phyloP scores from a whole-genome alignment of 2,888 invertebrate genomes.

The Pyrrhia umbra region DNA sequence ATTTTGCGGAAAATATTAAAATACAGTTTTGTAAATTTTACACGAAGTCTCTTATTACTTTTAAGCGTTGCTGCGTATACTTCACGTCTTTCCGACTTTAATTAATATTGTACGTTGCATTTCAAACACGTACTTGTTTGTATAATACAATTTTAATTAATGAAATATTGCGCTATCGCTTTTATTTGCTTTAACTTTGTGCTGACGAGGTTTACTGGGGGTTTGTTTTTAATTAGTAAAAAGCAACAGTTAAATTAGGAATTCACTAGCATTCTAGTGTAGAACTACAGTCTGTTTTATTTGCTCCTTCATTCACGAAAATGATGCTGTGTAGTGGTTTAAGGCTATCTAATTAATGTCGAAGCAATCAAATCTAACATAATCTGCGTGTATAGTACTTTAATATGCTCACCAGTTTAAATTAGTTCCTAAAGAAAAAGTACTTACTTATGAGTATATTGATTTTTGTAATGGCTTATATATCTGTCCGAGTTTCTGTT shows the following conservation, averaged over 20 bases:
- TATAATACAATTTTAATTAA: slow-evolving; percentile 26
- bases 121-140: slow-evolving; percentile 11
- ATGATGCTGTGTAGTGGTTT: not conserved
- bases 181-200: not conserved
- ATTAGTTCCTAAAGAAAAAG: too few relatives aligned
- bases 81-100: slow-evolving; percentile 16
- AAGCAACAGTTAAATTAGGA: not conserved
- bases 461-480: too few relatives aligned
- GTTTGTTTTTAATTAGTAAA: not conserved
- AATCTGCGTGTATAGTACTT: too few relatives aligned
- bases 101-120: slow-evolving; percentile 45
- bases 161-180: slow-evolving; percentile 4
- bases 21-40: slow-evolving; percentile 11
- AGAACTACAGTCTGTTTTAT: not conserved
- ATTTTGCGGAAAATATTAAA: not conserved
- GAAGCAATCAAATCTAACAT: not conserved
- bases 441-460: too few relatives aligned
- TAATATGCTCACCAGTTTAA: too few relatives aligned
- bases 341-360: not conserved
- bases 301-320: not conserved
- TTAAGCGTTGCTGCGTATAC: slow-evolving; percentile 18
- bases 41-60: slow-evolving; percentile 5
- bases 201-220: not conserved
- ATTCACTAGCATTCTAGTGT: not conserved
- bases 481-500: too few relatives aligned